A percentile compares a stretch with the other conserved stretches of the same genome.
phyloP scores from a whole-genome alignment of 1,140 invertebrate species.

The Portunus trituberculatus region DNA sequence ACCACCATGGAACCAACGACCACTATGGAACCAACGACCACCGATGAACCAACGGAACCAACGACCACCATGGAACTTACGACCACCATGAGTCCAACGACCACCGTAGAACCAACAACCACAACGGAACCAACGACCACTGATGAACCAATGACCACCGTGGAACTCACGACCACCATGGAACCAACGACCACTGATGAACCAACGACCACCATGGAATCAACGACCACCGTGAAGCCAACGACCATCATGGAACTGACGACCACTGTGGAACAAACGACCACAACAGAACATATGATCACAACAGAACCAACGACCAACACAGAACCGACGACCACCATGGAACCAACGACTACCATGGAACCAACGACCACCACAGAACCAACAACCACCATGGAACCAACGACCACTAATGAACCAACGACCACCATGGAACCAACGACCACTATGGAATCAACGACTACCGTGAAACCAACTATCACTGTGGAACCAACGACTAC shows the following conservation, averaged over 20 bases:
- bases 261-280: background rate
- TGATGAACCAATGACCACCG: background rate
- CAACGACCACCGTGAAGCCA: background rate
- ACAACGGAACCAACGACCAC: background rate
- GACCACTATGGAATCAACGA: background rate
- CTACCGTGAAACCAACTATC: background rate
- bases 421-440: background rate
- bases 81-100: background rate
- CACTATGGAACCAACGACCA: too few relatives aligned
- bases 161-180: background rate
- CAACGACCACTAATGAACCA: background rate
- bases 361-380: background rate
- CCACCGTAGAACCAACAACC: too few relatives aligned
- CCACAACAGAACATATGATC: background rate
- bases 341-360: background rate
- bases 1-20: too few relatives aligned
- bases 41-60: too few relatives aligned
- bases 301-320: background rate
- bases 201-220: background rate
- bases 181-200: background rate
- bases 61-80: background rate
- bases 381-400: background rate
- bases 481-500: background rate
- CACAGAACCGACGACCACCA: constrained; percentile 5
- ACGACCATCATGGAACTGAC: background rate